Conservation (phyloP, 2,797 vertebrate species). For the Hippocampus kuda region DNA sequence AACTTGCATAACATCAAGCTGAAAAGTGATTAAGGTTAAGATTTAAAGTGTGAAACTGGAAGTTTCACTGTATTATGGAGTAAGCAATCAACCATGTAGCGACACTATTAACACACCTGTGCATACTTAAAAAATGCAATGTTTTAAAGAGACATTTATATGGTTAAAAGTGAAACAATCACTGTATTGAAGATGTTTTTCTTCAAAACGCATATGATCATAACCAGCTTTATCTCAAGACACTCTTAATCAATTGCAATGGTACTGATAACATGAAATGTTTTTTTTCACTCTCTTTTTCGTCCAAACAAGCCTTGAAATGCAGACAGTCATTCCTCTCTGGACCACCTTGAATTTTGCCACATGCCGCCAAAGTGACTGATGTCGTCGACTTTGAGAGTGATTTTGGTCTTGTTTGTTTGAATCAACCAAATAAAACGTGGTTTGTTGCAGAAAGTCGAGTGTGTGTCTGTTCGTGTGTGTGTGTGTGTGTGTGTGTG, state of each 20-base stretch:
- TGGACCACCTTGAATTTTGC: slow-evolving; percentile 1
- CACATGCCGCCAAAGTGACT: background rate
- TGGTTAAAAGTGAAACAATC: background rate
- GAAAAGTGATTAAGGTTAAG: no score
- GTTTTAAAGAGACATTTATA: background rate
- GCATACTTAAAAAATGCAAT: background rate
- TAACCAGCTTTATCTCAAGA: background rate
- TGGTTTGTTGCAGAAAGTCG: background rate
- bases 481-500: no score
- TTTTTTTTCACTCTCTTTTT: background rate
- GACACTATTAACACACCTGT: slow-evolving; percentile 10
- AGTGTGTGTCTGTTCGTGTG: no score
- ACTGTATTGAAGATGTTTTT: background rate
- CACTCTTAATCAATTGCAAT: background rate
- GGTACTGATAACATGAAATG: background rate
- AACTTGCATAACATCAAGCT: no score
- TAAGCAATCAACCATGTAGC: slow-evolving; percentile 17
- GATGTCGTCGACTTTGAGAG: background rate
- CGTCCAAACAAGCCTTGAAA: background rate
- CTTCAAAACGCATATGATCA: background rate
- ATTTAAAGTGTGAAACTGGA: no score
- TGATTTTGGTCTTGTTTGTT: background rate
- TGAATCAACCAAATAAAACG: background rate
- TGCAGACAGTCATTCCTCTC: slow-evolving; percentile 1
- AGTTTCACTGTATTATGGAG: no score